Evolutionary conservation across 2,888 invertebrate species (phyloP), one percentile per base, ranked within the genome.

Genomic region (Standfussiana lucernea): DNA sequence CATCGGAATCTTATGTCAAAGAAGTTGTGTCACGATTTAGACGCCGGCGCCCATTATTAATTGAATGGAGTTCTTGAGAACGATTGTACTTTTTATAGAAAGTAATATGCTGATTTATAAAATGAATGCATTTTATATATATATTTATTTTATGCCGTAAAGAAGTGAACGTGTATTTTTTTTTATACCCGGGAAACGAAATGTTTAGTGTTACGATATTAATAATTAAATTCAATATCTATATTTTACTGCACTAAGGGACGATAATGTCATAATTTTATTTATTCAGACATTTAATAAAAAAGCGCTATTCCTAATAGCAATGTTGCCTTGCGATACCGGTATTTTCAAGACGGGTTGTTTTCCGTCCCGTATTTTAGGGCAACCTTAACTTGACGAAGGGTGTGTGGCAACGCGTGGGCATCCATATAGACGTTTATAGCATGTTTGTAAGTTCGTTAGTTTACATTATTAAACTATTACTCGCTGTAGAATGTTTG

Each of bases 331-430:
- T 35, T 10, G 35, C 1, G 35, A 21, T 35, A 62, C 6, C 32
- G 8, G 37, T 11, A 13, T 40, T n/a, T 62, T 40, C 24, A 40
- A 64, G 24, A 35, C 40, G 35, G 18, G 7, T 13, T 37, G 6
- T 18, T 3, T 21, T n/a, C 10, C 11, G 0, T 59, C 50, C 50
- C 18, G 4, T 35, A 50, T 42, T 61, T 66, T 45, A 66, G 65
- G 81, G 70, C 81, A 88, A 77, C 88, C 88, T 74, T 89, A 68
- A 62, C 42, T 59, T 61, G 28, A 56, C 28, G 50, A 77, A 86
- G 88, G 87, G 89, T 88, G 89, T 89, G 89, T 85, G 86, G 89
- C 87, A 89, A 85, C 73, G 89, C 88, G 92, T 92, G 89, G 92
- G 92, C 72, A 80, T 84, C 76, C 78, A 86, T 78, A 82, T 28